Evolutionary conservation across 2,888 invertebrate species (phyloP).

Genomic region (Eustalomyia histrio): DNA sequence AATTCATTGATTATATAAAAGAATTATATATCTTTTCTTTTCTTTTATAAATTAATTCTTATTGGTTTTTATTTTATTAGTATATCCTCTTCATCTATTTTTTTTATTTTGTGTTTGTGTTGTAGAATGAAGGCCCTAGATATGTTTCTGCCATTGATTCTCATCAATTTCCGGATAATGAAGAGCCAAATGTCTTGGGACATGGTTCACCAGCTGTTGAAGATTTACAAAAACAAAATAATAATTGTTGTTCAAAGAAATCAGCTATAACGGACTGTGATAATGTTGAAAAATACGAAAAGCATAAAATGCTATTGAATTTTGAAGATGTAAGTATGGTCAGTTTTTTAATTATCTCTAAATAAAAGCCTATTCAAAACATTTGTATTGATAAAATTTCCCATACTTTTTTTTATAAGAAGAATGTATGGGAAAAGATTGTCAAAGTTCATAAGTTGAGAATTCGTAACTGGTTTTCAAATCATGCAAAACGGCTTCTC

Average conservation of each 20-base stretch:
- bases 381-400: no score
- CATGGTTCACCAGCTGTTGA: conserved; percentile 69
- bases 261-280: conserved; percentile 43
- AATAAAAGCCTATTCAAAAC: no score
- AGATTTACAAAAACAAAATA: conserved; percentile 44
- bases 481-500: no score
- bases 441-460: no score
- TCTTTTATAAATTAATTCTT: conserved; percentile 22
- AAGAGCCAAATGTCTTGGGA: conserved; percentile 75
- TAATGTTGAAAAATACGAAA: conserved; percentile 68
- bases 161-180: conserved; percentile 77
- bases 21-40: conserved; percentile 6
- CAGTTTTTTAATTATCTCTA: neutral
- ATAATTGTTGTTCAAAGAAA: conserved; percentile 57
- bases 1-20: neutral
- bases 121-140: conserved; percentile 73
- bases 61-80: conserved; percentile 13
- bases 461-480: no score
- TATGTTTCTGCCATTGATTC: conserved; percentile 63
- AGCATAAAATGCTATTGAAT: conserved; percentile 76
- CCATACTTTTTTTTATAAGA: no score
- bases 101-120: conserved; percentile 41
- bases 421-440: no score
- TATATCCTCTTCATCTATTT: conserved; percentile 33
- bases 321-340: conserved; percentile 79